Evolutionary conservation across 2,888 invertebrate genomes (phyloP), one percentile per base, ranked within the genome.

Genomic region (Macrosiphum euphorbiae): DNA sequence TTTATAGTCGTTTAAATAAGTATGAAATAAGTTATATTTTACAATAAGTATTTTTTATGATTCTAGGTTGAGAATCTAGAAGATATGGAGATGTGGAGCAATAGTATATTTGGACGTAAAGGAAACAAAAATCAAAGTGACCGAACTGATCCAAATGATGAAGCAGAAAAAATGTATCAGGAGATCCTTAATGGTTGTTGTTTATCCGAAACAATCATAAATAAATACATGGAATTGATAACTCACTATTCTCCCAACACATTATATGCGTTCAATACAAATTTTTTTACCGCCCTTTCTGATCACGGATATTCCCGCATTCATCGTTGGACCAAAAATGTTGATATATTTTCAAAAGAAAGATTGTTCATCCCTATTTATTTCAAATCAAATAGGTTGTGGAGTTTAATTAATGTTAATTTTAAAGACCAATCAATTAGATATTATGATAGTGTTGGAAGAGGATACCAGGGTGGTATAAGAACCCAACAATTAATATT

Each of bases 361-460:
- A 96, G 99, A 84, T 96, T 99, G 94, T 97, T 99, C 5, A 97
- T 99, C 1, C 99, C 99, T 0, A 97, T 99, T 28, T 99, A 99
- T 96, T 96, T 99, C 91, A 98, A 99, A 96, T 96, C 99, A 92
- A 98, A 98, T 16, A 97, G 99, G 95, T 99, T 99, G 96, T 99
- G 99, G 99, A 99, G 99, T 96, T 97, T 99, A 96, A 97, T 98
- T 41, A 97, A 98, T 44, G 97, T 99, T 1, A 98, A 99, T 96
- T 97, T 99, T 95, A 96, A 97, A 86, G 96, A 97, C 92, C 97
- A 97, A 95, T 96, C 96, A 0, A 97, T 99, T 5, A 96, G 96
- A 85, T 99, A 99, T 96, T 98, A 98, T 95, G 99, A 99, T 96
- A 99, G 99, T 95, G 98, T 99, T 98, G 98, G 98, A 55, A 97